Conservation (phyloP, 2,888 invertebrate genomes). For the Nephrotoma appendiculata region DNA sequence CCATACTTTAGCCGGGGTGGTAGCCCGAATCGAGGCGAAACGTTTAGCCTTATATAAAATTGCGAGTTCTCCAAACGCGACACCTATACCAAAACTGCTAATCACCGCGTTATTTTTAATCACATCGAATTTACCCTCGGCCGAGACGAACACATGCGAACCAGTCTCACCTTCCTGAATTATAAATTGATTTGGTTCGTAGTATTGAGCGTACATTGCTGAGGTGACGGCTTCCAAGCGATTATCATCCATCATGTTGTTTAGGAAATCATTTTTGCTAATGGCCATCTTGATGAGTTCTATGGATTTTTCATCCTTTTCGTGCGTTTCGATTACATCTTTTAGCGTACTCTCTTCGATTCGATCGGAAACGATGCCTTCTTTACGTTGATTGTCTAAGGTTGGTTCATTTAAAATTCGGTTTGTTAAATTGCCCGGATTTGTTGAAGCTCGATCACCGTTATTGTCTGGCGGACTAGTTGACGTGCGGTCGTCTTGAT, state of each 20-base stretch:
- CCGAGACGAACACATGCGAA: constrained; percentile 74
- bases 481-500: background rate
- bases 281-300: constrained; percentile 55
- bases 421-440: background rate
- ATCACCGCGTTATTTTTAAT: constrained; percentile 63
- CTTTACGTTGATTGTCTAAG: background rate
- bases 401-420: background rate
- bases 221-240: constrained; percentile 62
- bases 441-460: background rate
- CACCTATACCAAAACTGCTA: constrained; percentile 64
- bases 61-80: constrained; percentile 84
- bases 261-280: constrained; percentile 67
- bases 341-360: background rate
- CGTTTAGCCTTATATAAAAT: constrained; percentile 87
- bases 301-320: constrained; percentile 23
- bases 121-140: constrained; percentile 75
- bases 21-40: constrained; percentile 64
- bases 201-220: constrained; percentile 62
- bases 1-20: constrained; percentile 73
- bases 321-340: background rate
- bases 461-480: too few relatives aligned
- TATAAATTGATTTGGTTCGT: constrained; percentile 51
- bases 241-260: constrained; percentile 57
- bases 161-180: constrained; percentile 72
- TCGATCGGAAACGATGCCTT: background rate